Percentiles rank a stretch among this genome's conserved stretches.
phyloP scores from a whole-genome alignment of 1,140 invertebrate species.

The Dolichoris vasculosae region DNA sequence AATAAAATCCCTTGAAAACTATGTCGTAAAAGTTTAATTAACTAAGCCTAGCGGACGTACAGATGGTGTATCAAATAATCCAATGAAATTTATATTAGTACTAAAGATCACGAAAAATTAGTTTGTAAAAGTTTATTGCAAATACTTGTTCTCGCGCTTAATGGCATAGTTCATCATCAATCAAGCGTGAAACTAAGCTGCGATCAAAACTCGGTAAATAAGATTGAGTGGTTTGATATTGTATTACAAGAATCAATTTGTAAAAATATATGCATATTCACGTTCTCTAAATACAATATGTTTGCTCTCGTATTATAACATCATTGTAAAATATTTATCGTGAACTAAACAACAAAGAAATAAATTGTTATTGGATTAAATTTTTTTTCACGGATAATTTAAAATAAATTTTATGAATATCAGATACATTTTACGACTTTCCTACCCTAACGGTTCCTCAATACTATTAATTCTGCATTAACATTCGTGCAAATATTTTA shows the following conservation, averaged over 20 bases:
- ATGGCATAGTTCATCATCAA: slow-evolving; percentile 23
- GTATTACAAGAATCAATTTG: slow-evolving; percentile 37
- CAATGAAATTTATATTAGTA: not conserved
- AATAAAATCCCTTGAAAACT: no score
- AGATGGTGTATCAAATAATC: not conserved
- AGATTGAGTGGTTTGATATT: slow-evolving; percentile 34
- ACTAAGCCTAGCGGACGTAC: not conserved
- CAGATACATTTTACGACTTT: not conserved
- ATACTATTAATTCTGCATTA: no score
- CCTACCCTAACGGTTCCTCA: no score
- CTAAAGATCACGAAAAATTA: not conserved
- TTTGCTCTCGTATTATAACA: not conserved
- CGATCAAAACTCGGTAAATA: slow-evolving; percentile 14
- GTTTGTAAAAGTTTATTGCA: not conserved
- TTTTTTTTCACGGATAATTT: not conserved
- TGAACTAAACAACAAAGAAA: not conserved
- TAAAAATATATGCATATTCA: slow-evolving; percentile 25
- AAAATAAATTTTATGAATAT: not conserved
- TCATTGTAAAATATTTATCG: not conserved
- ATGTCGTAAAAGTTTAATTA: not conserved
- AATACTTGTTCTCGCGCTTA: slow-evolving; percentile 5
- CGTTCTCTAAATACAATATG: slow-evolving; percentile 6
- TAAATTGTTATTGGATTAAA: no score
- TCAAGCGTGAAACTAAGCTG: slow-evolving; percentile 19
- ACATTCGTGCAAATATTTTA: no score